Base-by-base conservation (phyloP, 2,797 vertebrate genomes). In the Zenarchopterus dispar region DNA sequence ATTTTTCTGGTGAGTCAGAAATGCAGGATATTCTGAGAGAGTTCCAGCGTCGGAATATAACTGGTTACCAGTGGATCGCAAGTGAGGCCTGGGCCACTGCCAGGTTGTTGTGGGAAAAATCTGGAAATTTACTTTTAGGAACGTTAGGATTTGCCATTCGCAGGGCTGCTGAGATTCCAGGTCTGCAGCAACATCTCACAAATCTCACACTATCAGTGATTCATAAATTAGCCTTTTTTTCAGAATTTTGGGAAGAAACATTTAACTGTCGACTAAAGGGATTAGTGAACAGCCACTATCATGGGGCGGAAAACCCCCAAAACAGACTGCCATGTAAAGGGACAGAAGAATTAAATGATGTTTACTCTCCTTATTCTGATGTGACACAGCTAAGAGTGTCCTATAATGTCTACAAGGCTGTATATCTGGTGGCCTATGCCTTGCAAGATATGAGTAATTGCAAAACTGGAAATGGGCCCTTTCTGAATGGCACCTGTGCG, bases 51-150 rank as follows among this genome's bases (percentile, higher is more conserved):
- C 84, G 80, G 31, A 94, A 95, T 54, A 66, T 95, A 16, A 92
- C 87, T 0, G 84, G 82, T 41, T 81, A 91, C 63, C 94, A 93
- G 2, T 94, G 93, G 93, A 90, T 94, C 16, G 91, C 91, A 1
- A 94, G 93, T 9, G 93, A 95, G 67, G 93, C 92, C 4, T 95
- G 94, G 94, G 70, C 93, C 6, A 94, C 93, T 15, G 90, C 91
- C 2, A 90, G 84, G 23, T 85, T 86, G n/a, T 90, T 95, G 31
- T 92, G 93, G 85, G 89, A 80, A 48, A 84, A 93, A 17, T 94
- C 91, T 67, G 88, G 83, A 18, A 80, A 88, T 9, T 85, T 93
- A 49, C 88, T 95, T 53, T 77, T 60, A 2, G 94, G 94, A 65
- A 93, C 89, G 4, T 77, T 94, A 55, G 94, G 94, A 15, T 95